Conservation (phyloP, 2,888 invertebrate genomes). For the Acanthosepion esculentum region DNA sequence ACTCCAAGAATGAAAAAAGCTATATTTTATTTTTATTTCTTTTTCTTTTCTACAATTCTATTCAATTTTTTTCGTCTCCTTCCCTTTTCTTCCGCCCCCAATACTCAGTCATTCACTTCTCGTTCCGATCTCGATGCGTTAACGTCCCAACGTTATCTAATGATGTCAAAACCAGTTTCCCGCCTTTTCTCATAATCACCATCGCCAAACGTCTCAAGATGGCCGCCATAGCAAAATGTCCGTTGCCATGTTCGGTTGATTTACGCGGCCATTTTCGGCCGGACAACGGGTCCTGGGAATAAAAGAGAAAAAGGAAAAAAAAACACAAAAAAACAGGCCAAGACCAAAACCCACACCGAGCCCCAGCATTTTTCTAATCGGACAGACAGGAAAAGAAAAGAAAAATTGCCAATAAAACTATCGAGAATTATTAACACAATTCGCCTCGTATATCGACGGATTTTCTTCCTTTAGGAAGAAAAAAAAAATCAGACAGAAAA, state of each 20-base stretch:
- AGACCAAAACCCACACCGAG: no score
- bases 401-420: background rate
- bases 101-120: background rate
- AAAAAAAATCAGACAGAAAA: background rate
- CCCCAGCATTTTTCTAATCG: background rate
- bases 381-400: background rate
- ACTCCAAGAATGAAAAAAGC: no score
- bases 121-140: background rate
- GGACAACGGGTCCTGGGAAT: no score
- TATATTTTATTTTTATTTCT: no score
- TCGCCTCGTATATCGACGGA: background rate
- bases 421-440: background rate
- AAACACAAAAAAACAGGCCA: no score
- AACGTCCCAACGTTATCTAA: background rate
- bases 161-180: constrained; percentile 13
- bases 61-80: no score
- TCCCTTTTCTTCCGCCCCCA: no score
- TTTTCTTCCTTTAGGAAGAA: background rate
- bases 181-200: background rate
- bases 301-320: no score
- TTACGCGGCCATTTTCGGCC: no score
- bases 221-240: background rate
- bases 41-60: no score
- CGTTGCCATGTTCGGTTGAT: no score
- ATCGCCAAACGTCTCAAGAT: background rate